Base-by-base conservation (phyloP, 2,113 vertebrate genomes). In the Setophaga kirtlandii region DNA sequence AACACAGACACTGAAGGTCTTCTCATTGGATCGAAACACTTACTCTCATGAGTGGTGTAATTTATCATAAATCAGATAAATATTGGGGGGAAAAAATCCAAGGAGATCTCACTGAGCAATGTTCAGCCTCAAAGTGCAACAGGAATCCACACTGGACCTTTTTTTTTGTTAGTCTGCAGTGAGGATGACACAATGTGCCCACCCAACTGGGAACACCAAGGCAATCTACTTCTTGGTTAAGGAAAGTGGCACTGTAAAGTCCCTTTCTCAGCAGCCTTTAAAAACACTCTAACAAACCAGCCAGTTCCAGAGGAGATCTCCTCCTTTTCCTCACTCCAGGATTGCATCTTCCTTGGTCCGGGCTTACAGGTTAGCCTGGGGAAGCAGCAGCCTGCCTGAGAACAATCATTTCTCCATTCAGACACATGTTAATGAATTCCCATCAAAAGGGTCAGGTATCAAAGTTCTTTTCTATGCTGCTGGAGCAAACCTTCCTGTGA, bases 61-160 rank as follows among this genome's bases (percentile, higher is more conserved):
- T 81, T 89, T 41, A 81, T 19, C 5, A 6, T 15, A 53, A 62
- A 81, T 87, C 15, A 62, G 52, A 39, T 21, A 67, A 44, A 41
- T 5, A 55, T 0, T 2, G 25, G 6, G 10, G 11, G 47, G 2
- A 2, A 2, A 13, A 8, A 25, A 7, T 19, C 17, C 2, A 0
- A 28, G 13, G 31, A 78, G 70, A 52, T 92, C 75, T 33, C 19
- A 20, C 16, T 22, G 65, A 39, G 53, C 9, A 7, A 52, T 18
- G 24, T 37, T 81, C 41, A 75, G 44, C 37, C 49, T 84, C 33
- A 23, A 58, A 85, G 39, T 5, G 39, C 7, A 55, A 30, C 6
- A 11, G 22, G 28, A 63, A 55, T 47, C 21, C 60, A 39, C 1
- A 2, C 3, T 19, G 53, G 37, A 55, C 30, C 30, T 53, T 20